These are phyloP conservation scores for Tetanocera ferruginea DNA, from an alignment of 2,888 invertebrate genomes.

Conservation along the genomic window DNA sequence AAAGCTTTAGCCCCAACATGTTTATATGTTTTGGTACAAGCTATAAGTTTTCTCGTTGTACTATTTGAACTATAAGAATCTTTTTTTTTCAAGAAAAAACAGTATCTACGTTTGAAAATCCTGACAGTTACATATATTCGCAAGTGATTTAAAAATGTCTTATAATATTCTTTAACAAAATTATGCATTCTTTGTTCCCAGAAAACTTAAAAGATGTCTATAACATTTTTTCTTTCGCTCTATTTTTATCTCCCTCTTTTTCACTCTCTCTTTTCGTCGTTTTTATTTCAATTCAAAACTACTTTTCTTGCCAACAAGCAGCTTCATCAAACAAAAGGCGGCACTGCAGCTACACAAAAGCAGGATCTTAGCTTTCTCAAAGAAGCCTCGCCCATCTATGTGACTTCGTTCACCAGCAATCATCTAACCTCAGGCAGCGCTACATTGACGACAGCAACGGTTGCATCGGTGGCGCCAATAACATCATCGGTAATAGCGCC, in stretches of 20 bases:
- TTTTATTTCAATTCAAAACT: background rate
- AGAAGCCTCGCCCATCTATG: slow-evolving; percentile 86
- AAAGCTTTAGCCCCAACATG: too few relatives aligned
- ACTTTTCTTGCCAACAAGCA: slow-evolving; percentile 32
- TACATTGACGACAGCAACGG: slow-evolving; percentile 71
- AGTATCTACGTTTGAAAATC: too few relatives aligned
- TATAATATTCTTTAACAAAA: too few relatives aligned
- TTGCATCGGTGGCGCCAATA: slow-evolving; percentile 64
- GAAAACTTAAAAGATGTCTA: too few relatives aligned
- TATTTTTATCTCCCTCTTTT: background rate
- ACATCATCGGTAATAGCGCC: slow-evolving; percentile 59
- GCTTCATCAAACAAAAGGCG: slow-evolving; percentile 68
- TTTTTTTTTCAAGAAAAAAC: too few relatives aligned
- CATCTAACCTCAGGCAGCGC: slow-evolving; percentile 72
- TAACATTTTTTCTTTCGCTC: too few relatives aligned
- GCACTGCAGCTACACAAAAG: slow-evolving; percentile 66
- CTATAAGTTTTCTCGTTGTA: too few relatives aligned
- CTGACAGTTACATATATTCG: too few relatives aligned
- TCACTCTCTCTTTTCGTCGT: background rate
- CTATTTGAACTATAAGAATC: too few relatives aligned
- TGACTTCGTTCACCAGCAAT: slow-evolving; percentile 78
- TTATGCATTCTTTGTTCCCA: too few relatives aligned
- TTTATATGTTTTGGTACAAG: too few relatives aligned
- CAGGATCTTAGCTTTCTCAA: slow-evolving; percentile 84
- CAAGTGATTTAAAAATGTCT: too few relatives aligned